Base-by-base conservation (phyloP, 1,140 invertebrate genomes). In the Lepidostoma basale region DNA sequence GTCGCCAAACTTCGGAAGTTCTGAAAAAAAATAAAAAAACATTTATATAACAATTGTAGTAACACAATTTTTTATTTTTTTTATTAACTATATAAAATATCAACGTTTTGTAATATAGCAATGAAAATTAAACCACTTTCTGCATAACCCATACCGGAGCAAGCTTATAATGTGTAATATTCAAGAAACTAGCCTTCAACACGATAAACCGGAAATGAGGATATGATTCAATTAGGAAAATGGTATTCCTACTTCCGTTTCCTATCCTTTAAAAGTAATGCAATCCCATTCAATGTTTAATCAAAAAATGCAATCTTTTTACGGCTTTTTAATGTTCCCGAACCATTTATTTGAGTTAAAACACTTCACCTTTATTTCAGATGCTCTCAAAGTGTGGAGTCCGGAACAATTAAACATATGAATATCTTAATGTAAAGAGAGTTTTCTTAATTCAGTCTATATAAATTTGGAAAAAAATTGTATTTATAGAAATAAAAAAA, bases 1-100 rank as follows among this genome's bases (percentile, higher is more conserved):
- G 74, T 89, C 89, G 76, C 88, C 90, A 77, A 94, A 94, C 76
- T 88, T 89, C 59, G 92, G 91, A 39, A 73, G 66, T 20, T 66
- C 71, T 73, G 71, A 22, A 72, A 72, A 18, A 68, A 68, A 67
- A 47, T 12, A 67, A 25, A 67, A 14, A n/a, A 45, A 9, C 42
- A 45, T 20, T 12, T 36, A 36, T 36, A n/a, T n/a, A n/a, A n/a
- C n/a, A n/a, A n/a, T n/a, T n/a, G n/a, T n/a, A n/a, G n/a, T n/a
- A n/a, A n/a, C n/a, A n/a, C n/a, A n/a, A n/a, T n/a, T n/a, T n/a
- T n/a, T n/a, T n/a, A n/a, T n/a, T n/a, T n/a, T n/a, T n/a, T n/a
- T n/a, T n/a, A n/a, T n/a, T n/a, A n/a, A n/a, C n/a, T n/a, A n/a
- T n/a, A n/a, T n/a, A n/a, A n/a, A n/a, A n/a, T n/a, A n/a, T n/a